Base-by-base conservation (phyloP, 2,797 vertebrate genomes). In the Hoplostethus mediterraneus region DNA sequence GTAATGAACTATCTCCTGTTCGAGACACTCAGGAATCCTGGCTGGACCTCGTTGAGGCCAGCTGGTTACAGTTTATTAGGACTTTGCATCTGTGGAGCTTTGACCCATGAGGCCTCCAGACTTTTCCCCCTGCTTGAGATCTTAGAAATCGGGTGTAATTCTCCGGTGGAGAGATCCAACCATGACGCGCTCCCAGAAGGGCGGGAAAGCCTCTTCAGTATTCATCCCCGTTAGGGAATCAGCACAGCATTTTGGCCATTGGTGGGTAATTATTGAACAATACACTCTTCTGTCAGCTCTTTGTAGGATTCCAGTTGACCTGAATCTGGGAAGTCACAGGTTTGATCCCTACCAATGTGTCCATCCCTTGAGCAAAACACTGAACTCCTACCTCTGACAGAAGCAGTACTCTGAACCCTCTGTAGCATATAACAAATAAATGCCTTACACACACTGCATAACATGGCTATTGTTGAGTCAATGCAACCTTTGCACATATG, bases 41-140 rank as follows among this genome's bases (percentile, higher is more conserved):
- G 75, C 63, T 21, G 71, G 76, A 78, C 73, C 63, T 77, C 66
- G 21, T 75, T 48, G 16, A 67, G 47, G 25, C 71, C 91, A 93
- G 87, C 77, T 90, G 88, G 77, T 85, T 78, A 63, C 42, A 55
- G 62, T 84, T 88, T 85, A 87, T 45, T 48, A 61, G 79, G 70
- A 85, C 78, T 69, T 72, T 80, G 70, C 73, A 74, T 81, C 75
- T 61, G 69, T 60, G 59, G 48, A 86, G 73, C 77, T 85, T 80
- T 86, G 83, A 88, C 89, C 85, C 68, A 16, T 52, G 76, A 79
- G 71, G 49, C 54, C 45, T 62, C 31, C 71, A 62, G 58, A 79
- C 49, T 68, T 54, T 62, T 58, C 68, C 8, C 71, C 49, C 53
- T 52, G 52, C 40, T 51, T 38, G 48, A 79, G 42, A 16, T 70